A percentile compares a stretch with the other conserved stretches of the same genome.
These are phyloP conservation scores for Halichondria panicea DNA, from an alignment of 37 sponge, comb jelly and placozoan species.

Conservation along the genomic window DNA sequence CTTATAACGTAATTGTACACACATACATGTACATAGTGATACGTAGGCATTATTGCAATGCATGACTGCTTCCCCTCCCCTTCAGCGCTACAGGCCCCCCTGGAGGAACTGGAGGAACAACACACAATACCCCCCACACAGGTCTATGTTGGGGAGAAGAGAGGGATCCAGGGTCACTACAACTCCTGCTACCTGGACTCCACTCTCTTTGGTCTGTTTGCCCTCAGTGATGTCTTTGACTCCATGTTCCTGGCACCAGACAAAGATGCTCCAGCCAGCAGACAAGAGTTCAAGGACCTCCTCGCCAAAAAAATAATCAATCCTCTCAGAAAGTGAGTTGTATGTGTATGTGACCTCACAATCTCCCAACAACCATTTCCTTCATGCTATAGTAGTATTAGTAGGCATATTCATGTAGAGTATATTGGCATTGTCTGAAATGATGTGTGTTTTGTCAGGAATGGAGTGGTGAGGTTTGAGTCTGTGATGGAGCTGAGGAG, in stretches of 20 bases:
- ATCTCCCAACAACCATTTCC: too few species aligned
- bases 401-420: not conserved
- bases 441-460: constrained; percentile 49
- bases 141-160: constrained; percentile 45
- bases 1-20: not conserved
- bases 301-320: constrained; percentile 76
- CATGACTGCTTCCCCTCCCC: not conserved
- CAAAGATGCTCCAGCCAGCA: not conserved
- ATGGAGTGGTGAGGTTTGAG: constrained; percentile 54
- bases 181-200: constrained; percentile 99
- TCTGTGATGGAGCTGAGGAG: constrained; percentile 68
- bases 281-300: constrained; percentile 12
- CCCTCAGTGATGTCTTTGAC: constrained; percentile 81
- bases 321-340: constrained; percentile 71
- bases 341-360: too few species aligned
- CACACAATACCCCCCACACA: not conserved
- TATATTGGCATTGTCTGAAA: constrained; percentile 82
- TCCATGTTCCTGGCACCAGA: constrained; percentile 40
- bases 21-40: not conserved
- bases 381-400: not conserved
- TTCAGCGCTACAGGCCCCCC: not conserved
- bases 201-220: constrained; percentile 94
- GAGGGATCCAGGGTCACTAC: constrained; percentile 96
- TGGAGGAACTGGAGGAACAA: constrained; percentile 2
- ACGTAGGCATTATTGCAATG: too few species aligned